A percentile compares a stretch with the other conserved stretches of the same genome.
These are phyloP conservation scores for Lottia gigantea DNA, from an alignment of 2,888 invertebrate genomes.

Conservation along the genomic window DNA sequence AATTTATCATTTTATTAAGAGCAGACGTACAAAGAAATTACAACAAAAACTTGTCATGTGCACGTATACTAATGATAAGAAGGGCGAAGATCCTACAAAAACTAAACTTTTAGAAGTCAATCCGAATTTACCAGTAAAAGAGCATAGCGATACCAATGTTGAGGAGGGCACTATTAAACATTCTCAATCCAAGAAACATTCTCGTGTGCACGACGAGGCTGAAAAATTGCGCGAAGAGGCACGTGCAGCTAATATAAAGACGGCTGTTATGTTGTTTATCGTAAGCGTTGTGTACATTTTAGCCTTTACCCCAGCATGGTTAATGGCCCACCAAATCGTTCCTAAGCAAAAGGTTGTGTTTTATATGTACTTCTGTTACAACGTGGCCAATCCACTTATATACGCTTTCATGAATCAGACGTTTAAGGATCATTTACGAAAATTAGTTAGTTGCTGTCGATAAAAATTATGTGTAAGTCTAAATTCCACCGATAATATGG, in stretches of 20 bases:
- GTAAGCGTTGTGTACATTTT: constrained; percentile 66
- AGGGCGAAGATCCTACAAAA: constrained; percentile 13
- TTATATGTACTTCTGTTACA: constrained; percentile 66
- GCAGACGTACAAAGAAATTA: constrained; percentile 34
- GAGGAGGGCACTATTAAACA: background rate
- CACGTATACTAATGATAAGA: constrained; percentile 33
- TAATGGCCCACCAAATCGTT: constrained; percentile 61
- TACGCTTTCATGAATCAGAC: constrained; percentile 67
- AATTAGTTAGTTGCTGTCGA: constrained; percentile 34
- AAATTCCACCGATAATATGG: too few relatives aligned
- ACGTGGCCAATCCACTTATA: constrained; percentile 67
- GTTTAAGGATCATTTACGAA: constrained; percentile 54
- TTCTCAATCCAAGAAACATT: background rate
- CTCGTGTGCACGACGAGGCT: constrained; percentile 19
- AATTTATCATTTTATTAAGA: constrained; percentile 60
- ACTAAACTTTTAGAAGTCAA: background rate
- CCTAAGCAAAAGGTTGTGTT: constrained; percentile 55
- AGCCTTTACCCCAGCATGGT: constrained; percentile 65
- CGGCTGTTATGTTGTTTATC: constrained; percentile 67
- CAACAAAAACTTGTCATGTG: constrained; percentile 34
- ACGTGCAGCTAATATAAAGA: constrained; percentile 62
- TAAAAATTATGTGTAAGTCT: too few relatives aligned
- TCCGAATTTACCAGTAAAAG: background rate
- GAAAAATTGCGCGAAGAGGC: constrained; percentile 43
- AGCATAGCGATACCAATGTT: background rate